Percentiles rank a stretch among this genome's conserved stretches.
Evolutionary conservation across 2,797 vertebrate species (phyloP).

Genomic region (Okamejei kenojei): DNA sequence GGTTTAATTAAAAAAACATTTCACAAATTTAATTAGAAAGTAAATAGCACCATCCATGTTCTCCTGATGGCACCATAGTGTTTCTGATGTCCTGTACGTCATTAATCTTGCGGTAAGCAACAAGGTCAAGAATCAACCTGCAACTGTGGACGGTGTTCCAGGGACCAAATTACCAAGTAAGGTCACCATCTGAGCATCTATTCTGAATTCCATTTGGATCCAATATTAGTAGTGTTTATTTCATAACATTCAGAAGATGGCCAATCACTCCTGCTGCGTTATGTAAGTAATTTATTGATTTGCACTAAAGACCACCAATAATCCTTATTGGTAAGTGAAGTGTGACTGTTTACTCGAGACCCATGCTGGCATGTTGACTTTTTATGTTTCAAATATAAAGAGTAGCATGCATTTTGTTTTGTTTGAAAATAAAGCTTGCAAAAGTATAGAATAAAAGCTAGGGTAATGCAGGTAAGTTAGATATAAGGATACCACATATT

Average conservation of each 20-base stretch:
- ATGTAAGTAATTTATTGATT: constrained; percentile 32
- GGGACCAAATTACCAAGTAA: neutral
- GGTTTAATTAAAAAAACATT: neutral
- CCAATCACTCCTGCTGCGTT: neutral
- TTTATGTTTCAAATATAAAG: neutral
- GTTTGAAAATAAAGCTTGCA: neutral
- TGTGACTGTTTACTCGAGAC: neutral
- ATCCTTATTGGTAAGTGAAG: constrained; percentile 23
- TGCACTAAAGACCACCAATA: neutral
- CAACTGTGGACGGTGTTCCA: neutral
- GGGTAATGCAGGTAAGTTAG: neutral
- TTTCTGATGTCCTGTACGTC: neutral
- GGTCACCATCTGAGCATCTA: neutral
- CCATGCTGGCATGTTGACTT: constrained; percentile 3
- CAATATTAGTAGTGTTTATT: neutral
- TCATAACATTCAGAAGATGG: neutral
- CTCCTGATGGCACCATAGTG: neutral
- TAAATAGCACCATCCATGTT: no score
- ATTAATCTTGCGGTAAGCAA: neutral
- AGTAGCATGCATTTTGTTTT: neutral
- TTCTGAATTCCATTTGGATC: neutral
- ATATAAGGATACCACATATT: neutral
- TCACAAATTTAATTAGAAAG: no score
- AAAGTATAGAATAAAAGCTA: neutral
- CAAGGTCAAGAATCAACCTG: no score